phyloP scores from a whole-genome alignment of 92 coral and sea anemone species.

The Palythoa grandis region DNA sequence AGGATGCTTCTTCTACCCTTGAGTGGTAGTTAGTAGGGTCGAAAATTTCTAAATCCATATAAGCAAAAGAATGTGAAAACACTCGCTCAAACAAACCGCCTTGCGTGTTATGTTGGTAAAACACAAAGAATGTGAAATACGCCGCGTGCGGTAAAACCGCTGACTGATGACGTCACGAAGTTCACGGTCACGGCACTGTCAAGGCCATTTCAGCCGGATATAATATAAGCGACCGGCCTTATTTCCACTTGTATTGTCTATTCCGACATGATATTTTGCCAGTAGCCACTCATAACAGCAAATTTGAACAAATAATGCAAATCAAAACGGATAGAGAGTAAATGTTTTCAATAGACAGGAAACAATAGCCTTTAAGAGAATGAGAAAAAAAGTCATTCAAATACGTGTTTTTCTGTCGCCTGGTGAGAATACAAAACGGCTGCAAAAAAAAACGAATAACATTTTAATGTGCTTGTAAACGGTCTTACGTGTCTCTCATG shows the following conservation, averaged over 20 bases:
- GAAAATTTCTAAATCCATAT: not conserved
- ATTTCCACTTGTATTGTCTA: constrained; percentile 6
- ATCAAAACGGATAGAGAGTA: not conserved
- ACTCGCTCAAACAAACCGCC: constrained; percentile 44
- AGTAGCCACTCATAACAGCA: not conserved
- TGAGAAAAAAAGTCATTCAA: not conserved
- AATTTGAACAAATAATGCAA: not conserved
- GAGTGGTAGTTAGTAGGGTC: not conserved
- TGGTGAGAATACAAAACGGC: not conserved
- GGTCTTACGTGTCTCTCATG: not conserved
- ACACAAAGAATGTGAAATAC: constrained; percentile 41
- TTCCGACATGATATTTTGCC: not conserved
- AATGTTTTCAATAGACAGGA: constrained; percentile 4
- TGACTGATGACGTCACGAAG: constrained; percentile 34
- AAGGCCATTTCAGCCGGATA: constrained; percentile 22
- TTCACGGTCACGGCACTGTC: constrained; percentile 43
- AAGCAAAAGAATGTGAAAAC: constrained; percentile 9
- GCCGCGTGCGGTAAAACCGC: constrained; percentile 54
- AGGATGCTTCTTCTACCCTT: not conserved
- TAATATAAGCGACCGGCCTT: not conserved
- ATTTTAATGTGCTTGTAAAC: not conserved
- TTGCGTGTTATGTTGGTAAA: not conserved
- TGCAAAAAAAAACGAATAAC: not conserved
- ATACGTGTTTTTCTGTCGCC: not conserved
- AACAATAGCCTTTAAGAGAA: not conserved